Percentiles rank a stretch among this genome's conserved stretches.
Evolutionary conservation across 2,797 vertebrate species (phyloP).

Genomic region (Fringilla coelebs): DNA sequence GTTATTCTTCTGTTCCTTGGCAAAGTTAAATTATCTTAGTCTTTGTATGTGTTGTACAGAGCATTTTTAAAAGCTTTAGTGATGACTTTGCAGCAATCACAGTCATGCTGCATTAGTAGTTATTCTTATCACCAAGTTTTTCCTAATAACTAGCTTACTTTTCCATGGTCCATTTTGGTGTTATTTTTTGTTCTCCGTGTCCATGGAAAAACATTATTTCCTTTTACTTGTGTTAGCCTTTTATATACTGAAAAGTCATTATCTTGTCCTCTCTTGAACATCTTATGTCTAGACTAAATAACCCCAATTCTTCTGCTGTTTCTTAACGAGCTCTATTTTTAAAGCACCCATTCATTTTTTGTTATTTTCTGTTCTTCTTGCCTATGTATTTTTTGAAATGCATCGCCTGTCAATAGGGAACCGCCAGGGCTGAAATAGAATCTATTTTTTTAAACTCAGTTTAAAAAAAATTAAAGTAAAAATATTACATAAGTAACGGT

Average conservation of each 20-base stretch:
- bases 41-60: neutral
- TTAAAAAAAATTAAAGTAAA: neutral
- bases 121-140: neutral
- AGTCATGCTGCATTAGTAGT: neutral
- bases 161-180: neutral
- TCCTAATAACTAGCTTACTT: neutral
- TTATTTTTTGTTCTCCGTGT: neutral
- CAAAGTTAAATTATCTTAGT: neutral
- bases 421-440: neutral
- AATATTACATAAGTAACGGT: neutral
- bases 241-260: neutral
- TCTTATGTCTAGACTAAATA: slow-evolving; percentile 15
- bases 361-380: neutral
- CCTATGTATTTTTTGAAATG: neutral
- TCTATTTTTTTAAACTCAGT: neutral
- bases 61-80: neutral
- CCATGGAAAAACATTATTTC: neutral
- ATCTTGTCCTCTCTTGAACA: neutral
- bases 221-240: neutral
- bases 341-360: neutral
- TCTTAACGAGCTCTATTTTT: slow-evolving; percentile 1
- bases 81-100: neutral
- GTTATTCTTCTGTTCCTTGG: neutral
- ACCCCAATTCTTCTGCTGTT: neutral
- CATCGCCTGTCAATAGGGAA: neutral